phyloP scores from a whole-genome alignment of 2,888 invertebrate genomes.

The Norana najaformis region DNA sequence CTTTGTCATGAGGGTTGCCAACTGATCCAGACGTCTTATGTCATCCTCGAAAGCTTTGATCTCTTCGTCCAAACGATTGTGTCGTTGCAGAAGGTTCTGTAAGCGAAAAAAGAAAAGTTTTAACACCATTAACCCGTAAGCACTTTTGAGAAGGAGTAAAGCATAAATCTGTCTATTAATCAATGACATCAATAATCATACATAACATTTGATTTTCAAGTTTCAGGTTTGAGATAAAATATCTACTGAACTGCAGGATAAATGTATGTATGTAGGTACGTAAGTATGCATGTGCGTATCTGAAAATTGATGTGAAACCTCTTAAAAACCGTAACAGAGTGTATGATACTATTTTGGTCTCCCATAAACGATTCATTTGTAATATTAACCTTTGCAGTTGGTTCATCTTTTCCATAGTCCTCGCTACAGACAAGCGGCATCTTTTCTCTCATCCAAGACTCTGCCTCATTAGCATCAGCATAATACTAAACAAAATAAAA shows the following conservation, averaged over 20 bases:
- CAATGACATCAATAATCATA: neutral
- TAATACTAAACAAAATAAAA: conserved; percentile 72
- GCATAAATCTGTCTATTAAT: neutral
- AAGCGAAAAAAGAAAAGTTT: conserved; percentile 33
- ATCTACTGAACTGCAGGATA: no score
- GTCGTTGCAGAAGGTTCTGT: conserved; percentile 77
- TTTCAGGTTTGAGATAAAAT: no score
- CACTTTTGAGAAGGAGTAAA: neutral
- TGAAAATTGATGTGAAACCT: neutral
- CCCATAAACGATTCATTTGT: neutral
- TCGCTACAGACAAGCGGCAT: conserved; percentile 84
- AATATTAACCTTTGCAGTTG: conserved; percentile 74
- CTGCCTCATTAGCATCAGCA: conserved; percentile 94
- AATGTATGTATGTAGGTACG: neutral
- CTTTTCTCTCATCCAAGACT: conserved; percentile 96
- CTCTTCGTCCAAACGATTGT: conserved; percentile 84
- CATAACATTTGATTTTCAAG: no score
- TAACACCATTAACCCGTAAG: neutral
- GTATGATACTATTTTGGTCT: neutral
- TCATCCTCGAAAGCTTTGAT: conserved; percentile 82
- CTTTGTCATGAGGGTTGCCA: conserved; percentile 69
- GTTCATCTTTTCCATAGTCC: conserved; percentile 90
- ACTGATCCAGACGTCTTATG: conserved; percentile 77
- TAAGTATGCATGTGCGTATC: neutral
- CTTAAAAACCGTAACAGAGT: neutral